These are phyloP conservation scores for Phyllotreta cruciferae DNA, from an alignment of 2,888 invertebrate genomes.

Conservation along the genomic window DNA sequence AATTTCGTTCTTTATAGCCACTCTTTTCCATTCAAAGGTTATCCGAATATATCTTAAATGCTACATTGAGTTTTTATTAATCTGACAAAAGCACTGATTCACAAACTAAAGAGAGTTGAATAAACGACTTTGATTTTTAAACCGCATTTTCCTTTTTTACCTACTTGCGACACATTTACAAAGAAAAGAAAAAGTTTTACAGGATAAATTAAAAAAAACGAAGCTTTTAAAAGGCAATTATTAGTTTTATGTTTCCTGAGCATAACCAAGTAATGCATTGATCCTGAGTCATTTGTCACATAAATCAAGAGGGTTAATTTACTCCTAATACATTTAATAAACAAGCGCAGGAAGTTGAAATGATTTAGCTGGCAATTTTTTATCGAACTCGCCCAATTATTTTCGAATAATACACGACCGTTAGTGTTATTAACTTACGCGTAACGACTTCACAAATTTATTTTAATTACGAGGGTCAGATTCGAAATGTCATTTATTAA, in stretches of 20 bases:
- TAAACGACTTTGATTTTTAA: not conserved
- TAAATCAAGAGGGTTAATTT: conserved; percentile 37
- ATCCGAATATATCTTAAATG: conserved; percentile 49
- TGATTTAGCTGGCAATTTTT: conserved; percentile 46
- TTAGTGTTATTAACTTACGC: conserved; percentile 33
- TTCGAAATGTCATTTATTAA: conserved; percentile 25
- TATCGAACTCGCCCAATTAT: conserved; percentile 45
- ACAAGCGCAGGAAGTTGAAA: conserved; percentile 45
- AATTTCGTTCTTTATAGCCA: conserved; percentile 50
- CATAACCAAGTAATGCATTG: not conserved
- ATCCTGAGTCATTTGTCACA: conserved; percentile 28
- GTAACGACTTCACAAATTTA: conserved; percentile 36
- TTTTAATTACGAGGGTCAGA: conserved; percentile 31
- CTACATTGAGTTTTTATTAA: conserved; percentile 52
- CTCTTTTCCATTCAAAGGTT: conserved; percentile 53
- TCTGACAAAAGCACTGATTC: conserved; percentile 50
- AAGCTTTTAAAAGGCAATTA: too few species aligned
- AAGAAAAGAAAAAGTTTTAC: conserved; percentile 1
- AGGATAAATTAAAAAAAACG: too few species aligned
- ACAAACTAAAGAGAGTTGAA: conserved; percentile 13
- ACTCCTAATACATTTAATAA: conserved; percentile 33
- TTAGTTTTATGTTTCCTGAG: not conserved
- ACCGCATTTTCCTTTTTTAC: not conserved
- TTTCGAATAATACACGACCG: conserved; percentile 43
- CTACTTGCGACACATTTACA: not conserved